Conservation (phyloP, 2,113 vertebrate genomes). For the Periophthalmus modestus region DNA sequence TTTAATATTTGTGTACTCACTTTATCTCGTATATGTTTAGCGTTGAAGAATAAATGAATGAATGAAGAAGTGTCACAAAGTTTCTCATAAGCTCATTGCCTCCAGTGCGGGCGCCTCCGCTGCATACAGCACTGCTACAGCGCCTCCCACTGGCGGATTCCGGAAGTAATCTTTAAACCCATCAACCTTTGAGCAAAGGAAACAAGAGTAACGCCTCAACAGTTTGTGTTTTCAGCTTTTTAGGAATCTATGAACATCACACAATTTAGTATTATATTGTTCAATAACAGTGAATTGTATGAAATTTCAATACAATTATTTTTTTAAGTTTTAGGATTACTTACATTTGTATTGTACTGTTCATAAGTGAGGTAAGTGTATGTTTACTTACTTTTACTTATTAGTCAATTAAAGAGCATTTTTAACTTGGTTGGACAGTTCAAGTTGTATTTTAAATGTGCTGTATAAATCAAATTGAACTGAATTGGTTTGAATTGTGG, state of each 20-base stretch:
- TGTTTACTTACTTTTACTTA: not conserved
- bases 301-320: too few species aligned
- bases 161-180: conserved; percentile 22
- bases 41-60: conserved; percentile 13
- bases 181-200: conserved; percentile 6
- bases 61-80: conserved; percentile 47
- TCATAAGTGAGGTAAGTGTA: not conserved
- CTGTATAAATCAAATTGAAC: too few species aligned
- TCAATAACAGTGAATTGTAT: not conserved
- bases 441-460: too few species aligned
- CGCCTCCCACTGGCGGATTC: conserved; percentile 85
- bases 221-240: not conserved
- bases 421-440: not conserved
- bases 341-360: not conserved
- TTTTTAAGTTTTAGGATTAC: too few species aligned
- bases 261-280: not conserved
- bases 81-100: conserved; percentile 56
- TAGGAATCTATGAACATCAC: not conserved
- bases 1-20: not conserved
- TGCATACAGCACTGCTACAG: conserved; percentile 88
- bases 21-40: not conserved
- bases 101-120: conserved; percentile 30
- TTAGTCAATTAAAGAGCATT: not conserved
- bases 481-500: too few species aligned
- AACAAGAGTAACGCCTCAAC: not conserved